Conservation (phyloP, 1,140 invertebrate species). For the Archivesica marissinica region DNA sequence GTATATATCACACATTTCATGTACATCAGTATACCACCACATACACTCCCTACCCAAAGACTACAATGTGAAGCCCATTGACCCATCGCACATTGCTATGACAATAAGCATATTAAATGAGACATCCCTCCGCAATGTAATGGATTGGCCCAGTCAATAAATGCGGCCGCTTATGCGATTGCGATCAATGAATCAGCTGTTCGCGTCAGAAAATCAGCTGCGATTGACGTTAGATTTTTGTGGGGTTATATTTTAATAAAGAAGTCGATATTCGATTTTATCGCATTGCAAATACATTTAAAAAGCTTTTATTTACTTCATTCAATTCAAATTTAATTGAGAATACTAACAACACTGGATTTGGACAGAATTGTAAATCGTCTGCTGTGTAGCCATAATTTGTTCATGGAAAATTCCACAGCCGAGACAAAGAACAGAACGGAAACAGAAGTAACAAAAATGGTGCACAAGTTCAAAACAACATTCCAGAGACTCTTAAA, state of each 20-base stretch:
- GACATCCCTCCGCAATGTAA: background rate
- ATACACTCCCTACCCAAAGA: too few relatives aligned
- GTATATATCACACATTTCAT: too few relatives aligned
- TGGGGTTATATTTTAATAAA: background rate
- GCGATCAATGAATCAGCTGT: slow-evolving; percentile 13
- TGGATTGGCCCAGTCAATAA: background rate
- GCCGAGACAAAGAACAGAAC: slow-evolving; percentile 14
- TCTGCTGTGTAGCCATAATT: slow-evolving; percentile 1
- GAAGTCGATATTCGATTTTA: background rate
- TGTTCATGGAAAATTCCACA: slow-evolving; percentile 38
- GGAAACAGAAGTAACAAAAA: slow-evolving; percentile 38
- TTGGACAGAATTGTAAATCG: background rate
- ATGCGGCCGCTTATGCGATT: slow-evolving; percentile 9
- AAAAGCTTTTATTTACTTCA: background rate
- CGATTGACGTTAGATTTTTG: background rate
- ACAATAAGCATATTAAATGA: too few relatives aligned
- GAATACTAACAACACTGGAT: background rate
- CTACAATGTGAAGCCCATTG: too few relatives aligned
- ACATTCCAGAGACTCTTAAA: slow-evolving; percentile 32
- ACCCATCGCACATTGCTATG: too few relatives aligned
- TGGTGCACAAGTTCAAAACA: slow-evolving; percentile 52
- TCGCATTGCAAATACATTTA: too few relatives aligned
- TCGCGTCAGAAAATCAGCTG: slow-evolving; percentile 25
- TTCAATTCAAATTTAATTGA: background rate
- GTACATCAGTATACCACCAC: too few relatives aligned